Conservation (phyloP, 2,888 invertebrate genomes). For the Tridacna gigas region DNA sequence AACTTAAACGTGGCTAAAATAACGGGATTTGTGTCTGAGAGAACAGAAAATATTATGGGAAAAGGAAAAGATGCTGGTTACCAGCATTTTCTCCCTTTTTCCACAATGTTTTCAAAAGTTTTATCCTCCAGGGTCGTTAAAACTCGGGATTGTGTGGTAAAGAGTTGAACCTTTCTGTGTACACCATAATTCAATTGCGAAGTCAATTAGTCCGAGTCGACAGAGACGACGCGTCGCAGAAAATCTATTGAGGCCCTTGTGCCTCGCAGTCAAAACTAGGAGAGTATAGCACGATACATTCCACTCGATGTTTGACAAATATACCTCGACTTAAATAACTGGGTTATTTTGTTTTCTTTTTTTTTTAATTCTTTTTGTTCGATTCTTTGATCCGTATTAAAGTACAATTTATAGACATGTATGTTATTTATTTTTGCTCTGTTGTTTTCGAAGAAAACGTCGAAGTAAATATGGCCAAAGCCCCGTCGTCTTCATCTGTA, state of each 20-base stretch:
- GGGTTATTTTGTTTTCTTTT: no score
- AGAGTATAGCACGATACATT: no score
- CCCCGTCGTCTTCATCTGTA: no score
- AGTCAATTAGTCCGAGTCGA: slow-evolving; percentile 50
- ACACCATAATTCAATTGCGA: slow-evolving; percentile 48
- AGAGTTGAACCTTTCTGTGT: slow-evolving; percentile 2
- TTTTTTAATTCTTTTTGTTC: no score
- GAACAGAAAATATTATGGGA: neutral
- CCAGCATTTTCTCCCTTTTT: neutral
- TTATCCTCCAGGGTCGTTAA: no score
- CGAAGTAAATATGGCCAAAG: no score
- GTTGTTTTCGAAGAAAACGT: no score
- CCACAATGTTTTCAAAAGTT: neutral
- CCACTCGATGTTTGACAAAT: no score
- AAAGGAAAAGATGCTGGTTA: neutral
- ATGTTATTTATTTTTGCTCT: no score
- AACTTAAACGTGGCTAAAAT: neutral
- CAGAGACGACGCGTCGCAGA: slow-evolving; percentile 27
- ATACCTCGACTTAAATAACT: no score
- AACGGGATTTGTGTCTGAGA: neutral
- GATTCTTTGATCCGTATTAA: no score
- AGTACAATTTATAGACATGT: no score
- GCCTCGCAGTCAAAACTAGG: neutral
- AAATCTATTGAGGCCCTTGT: neutral
- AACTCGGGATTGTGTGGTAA: neutral